Evolutionary conservation across 2,113 vertebrate genomes (phyloP).

Genomic region (Oostethus manadensis): DNA sequence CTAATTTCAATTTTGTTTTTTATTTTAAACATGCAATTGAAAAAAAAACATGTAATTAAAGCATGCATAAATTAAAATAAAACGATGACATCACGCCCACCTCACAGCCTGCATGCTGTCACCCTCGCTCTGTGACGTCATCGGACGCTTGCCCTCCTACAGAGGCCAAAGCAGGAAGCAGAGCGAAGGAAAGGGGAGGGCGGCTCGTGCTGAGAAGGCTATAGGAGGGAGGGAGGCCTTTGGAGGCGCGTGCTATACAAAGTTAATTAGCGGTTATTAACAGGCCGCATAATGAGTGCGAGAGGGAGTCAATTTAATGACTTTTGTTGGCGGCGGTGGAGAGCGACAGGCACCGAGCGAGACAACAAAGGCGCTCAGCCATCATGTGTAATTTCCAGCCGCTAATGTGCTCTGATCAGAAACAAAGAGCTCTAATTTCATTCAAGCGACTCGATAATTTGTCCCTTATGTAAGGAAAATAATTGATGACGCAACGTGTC

Average conservation of each 20-base stretch:
- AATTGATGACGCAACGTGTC: constrained; percentile 76
- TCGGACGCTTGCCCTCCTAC: constrained; percentile 70
- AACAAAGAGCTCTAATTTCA: constrained; percentile 79
- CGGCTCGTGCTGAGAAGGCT: constrained; percentile 18
- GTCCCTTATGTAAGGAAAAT: constrained; percentile 75
- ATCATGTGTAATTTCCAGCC: constrained; percentile 77
- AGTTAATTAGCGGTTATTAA: constrained; percentile 83
- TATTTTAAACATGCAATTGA: too few relatives aligned
- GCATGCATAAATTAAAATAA: too few relatives aligned
- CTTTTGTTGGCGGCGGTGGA: constrained; percentile 78
- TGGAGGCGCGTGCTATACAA: constrained; percentile 74
- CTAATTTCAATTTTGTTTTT: too few relatives aligned
- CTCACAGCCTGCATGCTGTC: constrained; percentile 5
- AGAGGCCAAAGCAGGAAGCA: constrained; percentile 46
- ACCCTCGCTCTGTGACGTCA: constrained; percentile 65
- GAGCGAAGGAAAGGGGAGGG: background rate
- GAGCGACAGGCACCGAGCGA: constrained; percentile 77
- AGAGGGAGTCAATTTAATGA: constrained; percentile 83
- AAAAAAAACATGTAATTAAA: too few relatives aligned
- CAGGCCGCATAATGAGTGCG: constrained; percentile 77
- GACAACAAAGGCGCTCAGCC: constrained; percentile 75
- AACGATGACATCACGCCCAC: background rate
- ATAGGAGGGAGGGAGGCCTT: constrained; percentile 54
- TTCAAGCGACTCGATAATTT: constrained; percentile 78
- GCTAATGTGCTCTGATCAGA: constrained; percentile 76